Base-by-base conservation (phyloP, 2,888 invertebrate genomes). In the Cosmia trapezina region DNA sequence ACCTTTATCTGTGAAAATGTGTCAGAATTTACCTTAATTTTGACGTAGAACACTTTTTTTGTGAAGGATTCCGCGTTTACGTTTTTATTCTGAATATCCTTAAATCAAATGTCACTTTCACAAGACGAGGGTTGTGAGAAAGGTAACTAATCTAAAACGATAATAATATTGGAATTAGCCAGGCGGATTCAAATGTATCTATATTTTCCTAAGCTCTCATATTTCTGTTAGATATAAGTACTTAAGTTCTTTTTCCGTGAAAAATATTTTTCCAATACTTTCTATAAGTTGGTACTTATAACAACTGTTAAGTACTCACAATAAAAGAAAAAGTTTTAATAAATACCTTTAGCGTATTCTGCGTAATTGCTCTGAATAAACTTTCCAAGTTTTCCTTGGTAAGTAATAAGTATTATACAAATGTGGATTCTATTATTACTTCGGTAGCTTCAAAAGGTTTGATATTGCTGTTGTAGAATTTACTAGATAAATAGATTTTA, bases 101-200 rank as follows among this genome's bases (percentile, higher is more conserved):
- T 83, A 87, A 88, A 87, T 88, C 83, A 88, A 83, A 87, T 84
- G 88, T 88, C 88, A 87, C 74, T 78, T 87, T 84, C 88, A 87
- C 83, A 71, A 80, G 87, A 88, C 83, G 80, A 84, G 88, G 88
- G 88, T 88, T 75, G 73, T 80, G 80, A 84, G 67, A 67, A 72
- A 73, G 81, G 84, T 82, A 71, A 76, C 77, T 84, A 85, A 84
- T 81, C 81, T 78, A 64, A 81, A 83, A 76, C 73, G 77, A 83
- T 84, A 85, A 87, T 83, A 86, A 83, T 77, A 76, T 75, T 75
- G 74, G 67, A 74, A 79, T 81, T 78, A 73, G 66, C 73, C 64
- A 65, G 72, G 59, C 74, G 69, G 62, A 76, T 78, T 71, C 73
- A 73, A 77, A 78, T 68, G 67, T 56, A 57, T 45, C 19, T 65